phyloP scores from a whole-genome alignment of 2,797 vertebrate species.

The Passerculus sandwichensis region DNA sequence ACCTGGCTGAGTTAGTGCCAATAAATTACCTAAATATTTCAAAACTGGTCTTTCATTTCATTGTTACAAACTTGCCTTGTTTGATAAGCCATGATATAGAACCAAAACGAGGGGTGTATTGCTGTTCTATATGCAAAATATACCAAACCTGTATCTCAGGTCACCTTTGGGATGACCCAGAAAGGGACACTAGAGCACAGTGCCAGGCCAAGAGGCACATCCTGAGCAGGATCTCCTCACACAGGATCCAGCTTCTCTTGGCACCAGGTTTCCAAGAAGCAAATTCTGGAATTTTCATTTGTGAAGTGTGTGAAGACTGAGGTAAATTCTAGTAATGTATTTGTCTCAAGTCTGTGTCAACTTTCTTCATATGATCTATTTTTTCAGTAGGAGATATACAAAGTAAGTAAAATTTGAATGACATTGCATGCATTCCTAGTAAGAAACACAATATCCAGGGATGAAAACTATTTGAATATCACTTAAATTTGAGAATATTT shows the following conservation, averaged over 20 bases:
- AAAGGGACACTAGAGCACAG: neutral
- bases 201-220: neutral
- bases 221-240: neutral
- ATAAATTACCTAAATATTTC: neutral
- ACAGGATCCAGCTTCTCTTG: neutral
- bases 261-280: fast-evolving
- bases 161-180: neutral
- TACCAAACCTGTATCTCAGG: neutral
- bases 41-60: neutral
- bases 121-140: neutral
- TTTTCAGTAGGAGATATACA: neutral
- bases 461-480: neutral
- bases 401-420: neutral
- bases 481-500: neutral
- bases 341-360: neutral
- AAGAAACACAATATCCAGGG: neutral
- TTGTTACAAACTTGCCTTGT: neutral
- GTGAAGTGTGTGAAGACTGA: neutral
- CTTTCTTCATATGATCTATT: neutral
- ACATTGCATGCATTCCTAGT: neutral
- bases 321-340: neutral
- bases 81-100: neutral
- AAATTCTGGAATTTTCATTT: neutral
- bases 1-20: neutral
- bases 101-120: neutral